These are phyloP conservation scores for Chymomyza caudatula DNA, from an alignment of 2,888 invertebrate genomes.

Conservation along the genomic window DNA sequence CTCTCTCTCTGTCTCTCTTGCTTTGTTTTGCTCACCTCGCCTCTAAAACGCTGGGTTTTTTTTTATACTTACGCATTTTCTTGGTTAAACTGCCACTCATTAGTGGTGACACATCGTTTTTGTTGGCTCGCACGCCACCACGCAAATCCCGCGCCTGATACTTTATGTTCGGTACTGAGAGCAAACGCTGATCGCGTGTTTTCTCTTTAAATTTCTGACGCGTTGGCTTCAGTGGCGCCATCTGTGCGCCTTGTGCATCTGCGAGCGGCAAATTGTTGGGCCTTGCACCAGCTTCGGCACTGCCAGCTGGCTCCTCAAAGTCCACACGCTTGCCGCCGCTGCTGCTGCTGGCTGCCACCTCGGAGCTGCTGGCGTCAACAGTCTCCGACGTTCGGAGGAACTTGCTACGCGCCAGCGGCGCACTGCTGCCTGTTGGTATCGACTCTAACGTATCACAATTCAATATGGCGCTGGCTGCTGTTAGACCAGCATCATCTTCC, in stretches of 20 bases:
- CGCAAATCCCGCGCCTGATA: slow-evolving; percentile 79
- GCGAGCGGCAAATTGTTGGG: slow-evolving; percentile 84
- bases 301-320: slow-evolving; percentile 71
- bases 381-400: slow-evolving; percentile 26
- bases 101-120: slow-evolving; percentile 78
- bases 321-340: slow-evolving; percentile 74
- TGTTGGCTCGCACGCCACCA: slow-evolving; percentile 63
- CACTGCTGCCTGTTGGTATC: slow-evolving; percentile 9
- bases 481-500: slow-evolving; percentile 51
- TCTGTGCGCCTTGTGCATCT: slow-evolving; percentile 63
- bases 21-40: slow-evolving; percentile 6
- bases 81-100: slow-evolving; percentile 88
- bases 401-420: slow-evolving; percentile 18
- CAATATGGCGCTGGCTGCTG: slow-evolving; percentile 38
- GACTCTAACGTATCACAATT: slow-evolving; percentile 45
- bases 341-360: background rate
- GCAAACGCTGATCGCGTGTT: slow-evolving; percentile 82
- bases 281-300: slow-evolving; percentile 77
- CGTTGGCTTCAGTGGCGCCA: slow-evolving; percentile 80
- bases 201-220: slow-evolving; percentile 80
- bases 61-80: slow-evolving; percentile 90
- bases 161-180: slow-evolving; percentile 89
- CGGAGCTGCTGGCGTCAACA: slow-evolving; percentile 19
- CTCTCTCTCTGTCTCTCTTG: slow-evolving; percentile 29
- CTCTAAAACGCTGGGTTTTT: background rate